phyloP scores from a whole-genome alignment of 2,797 vertebrate genomes.

The Mycteria americana region DNA sequence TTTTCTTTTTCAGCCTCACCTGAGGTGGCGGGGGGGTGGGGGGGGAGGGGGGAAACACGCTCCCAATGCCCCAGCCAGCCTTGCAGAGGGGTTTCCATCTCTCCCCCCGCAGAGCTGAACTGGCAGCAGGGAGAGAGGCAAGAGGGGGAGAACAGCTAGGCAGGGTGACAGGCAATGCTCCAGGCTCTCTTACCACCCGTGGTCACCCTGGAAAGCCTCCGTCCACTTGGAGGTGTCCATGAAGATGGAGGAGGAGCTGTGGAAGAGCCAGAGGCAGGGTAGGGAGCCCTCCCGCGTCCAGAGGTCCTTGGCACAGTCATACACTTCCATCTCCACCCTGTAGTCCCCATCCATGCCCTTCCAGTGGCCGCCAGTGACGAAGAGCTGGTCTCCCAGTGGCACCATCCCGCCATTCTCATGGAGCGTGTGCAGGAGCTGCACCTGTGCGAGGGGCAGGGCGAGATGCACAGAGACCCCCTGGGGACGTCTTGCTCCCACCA shows the following conservation, averaged over 20 bases:
- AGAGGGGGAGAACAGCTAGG: background rate
- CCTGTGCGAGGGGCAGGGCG: conserved; percentile 63
- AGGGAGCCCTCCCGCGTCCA: conserved; percentile 87
- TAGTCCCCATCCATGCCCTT: conserved; percentile 96
- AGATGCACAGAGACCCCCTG: background rate
- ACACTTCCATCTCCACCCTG: conserved; percentile 91
- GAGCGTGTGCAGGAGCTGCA: conserved; percentile 92
- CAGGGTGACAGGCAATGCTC: background rate
- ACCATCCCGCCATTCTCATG: conserved; percentile 94
- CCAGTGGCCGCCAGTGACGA: conserved; percentile 93
- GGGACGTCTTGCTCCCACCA: background rate
- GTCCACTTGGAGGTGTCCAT: conserved; percentile 89
- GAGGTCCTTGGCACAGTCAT: conserved; percentile 79
- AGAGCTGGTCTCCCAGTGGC: conserved; percentile 81
- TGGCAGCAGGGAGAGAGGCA: background rate
- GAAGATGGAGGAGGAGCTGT: conserved; percentile 86
- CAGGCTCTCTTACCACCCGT: conserved; percentile 33
- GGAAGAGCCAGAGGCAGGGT: conserved; percentile 94
- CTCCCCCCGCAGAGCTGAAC: background rate
- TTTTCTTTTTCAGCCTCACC: background rate
- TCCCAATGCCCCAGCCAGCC: background rate
- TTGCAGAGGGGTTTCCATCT: background rate
- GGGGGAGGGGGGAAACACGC: background rate
- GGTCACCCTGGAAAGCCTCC: conserved; percentile 74
- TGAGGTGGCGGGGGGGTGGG: rapidly evolving